phyloP scores from a whole-genome alignment of 2,888 invertebrate genomes.

The Noctua janthe region DNA sequence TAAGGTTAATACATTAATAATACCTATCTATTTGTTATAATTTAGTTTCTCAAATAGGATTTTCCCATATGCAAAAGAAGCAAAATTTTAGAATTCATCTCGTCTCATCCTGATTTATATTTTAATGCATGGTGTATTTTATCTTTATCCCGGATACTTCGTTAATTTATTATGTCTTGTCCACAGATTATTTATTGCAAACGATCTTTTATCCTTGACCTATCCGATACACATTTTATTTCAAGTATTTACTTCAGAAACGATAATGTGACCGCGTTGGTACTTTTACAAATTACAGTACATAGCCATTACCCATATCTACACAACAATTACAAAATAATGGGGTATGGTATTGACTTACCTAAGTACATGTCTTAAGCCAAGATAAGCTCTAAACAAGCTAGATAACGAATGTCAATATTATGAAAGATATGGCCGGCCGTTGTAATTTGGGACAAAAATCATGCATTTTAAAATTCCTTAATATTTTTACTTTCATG shows the following conservation, averaged over 20 bases:
- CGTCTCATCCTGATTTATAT: neutral
- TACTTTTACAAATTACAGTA: neutral
- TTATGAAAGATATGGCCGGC: neutral
- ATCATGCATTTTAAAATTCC: too few species aligned
- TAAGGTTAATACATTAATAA: neutral
- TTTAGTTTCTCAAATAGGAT: neutral
- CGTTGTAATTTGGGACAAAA: too few species aligned
- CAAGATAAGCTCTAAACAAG: neutral
- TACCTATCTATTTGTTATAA: neutral
- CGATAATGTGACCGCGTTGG: constrained; percentile 12
- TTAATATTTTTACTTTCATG: too few species aligned
- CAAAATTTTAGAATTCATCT: neutral
- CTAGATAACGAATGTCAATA: neutral
- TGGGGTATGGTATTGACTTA: neutral
- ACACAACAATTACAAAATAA: neutral
- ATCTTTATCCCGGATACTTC: neutral
- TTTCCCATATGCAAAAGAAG: neutral
- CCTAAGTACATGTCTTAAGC: neutral
- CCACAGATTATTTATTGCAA: neutral
- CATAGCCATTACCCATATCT: neutral
- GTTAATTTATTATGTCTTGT: neutral
- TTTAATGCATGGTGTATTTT: neutral
- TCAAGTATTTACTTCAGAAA: neutral
- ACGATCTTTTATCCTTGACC: neutral
- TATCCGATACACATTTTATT: constrained; percentile 1